Percentiles rank a stretch among this genome's conserved stretches.
Conservation (phyloP, 2,888 invertebrate genomes). For the Plagiodera versicolora region DNA sequence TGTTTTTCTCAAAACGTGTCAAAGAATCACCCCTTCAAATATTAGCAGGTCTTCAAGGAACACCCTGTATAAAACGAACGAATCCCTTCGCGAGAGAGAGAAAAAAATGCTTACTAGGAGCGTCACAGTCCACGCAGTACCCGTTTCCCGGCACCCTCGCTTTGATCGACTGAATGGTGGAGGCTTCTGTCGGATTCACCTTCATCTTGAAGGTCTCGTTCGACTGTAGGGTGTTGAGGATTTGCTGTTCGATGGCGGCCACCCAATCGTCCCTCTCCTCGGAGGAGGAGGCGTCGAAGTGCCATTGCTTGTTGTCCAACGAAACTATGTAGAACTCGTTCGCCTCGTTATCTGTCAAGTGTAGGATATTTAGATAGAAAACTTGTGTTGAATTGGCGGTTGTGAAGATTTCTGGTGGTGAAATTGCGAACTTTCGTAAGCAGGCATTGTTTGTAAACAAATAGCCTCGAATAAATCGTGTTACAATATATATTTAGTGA, state of each 20-base stretch:
- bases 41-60: no score
- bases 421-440: no score
- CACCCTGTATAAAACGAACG: no score
- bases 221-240: constrained; percentile 85
- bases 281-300: constrained; percentile 88
- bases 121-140: constrained; percentile 91
- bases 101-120: constrained; percentile 68
- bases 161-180: constrained; percentile 69
- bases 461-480: no score
- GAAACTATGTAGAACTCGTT: constrained; percentile 96
- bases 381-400: no score
- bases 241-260: constrained; percentile 92
- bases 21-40: no score
- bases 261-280: constrained; percentile 98
- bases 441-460: no score
- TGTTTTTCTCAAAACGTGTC: no score
- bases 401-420: no score
- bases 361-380: neutral
- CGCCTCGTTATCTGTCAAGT: constrained; percentile 74
- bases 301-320: constrained; percentile 95
- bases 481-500: no score
- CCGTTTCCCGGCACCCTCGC: constrained; percentile 78
- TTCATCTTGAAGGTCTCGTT: constrained; percentile 67
- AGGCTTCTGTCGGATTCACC: constrained; percentile 61
- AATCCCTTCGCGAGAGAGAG: no score